These are phyloP conservation scores for Aegithalos caudatus DNA, from an alignment of 2,113 vertebrate species.

Conservation along the genomic window DNA sequence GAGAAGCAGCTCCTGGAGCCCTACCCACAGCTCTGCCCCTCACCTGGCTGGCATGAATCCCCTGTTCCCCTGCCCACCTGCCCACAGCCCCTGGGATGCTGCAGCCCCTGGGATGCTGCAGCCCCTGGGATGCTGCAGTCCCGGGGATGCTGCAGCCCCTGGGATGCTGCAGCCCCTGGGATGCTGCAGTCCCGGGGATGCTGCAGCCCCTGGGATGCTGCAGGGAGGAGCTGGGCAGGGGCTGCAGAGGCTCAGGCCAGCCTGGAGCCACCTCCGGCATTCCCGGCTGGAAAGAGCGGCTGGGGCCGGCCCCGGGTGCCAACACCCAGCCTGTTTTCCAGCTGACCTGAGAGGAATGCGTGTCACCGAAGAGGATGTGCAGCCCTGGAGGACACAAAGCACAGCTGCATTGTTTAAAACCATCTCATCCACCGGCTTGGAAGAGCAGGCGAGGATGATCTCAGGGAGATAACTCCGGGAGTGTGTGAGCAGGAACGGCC, in stretches of 20 bases:
- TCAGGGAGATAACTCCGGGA: slow-evolving; percentile 42
- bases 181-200: background rate
- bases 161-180: background rate
- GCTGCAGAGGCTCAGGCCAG: background rate
- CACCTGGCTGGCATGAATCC: fast-evolving
- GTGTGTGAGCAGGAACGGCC: slow-evolving; percentile 18
- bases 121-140: background rate
- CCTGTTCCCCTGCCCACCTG: background rate
- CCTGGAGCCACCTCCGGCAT: background rate
- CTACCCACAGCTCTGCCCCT: background rate
- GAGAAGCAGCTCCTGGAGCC: background rate
- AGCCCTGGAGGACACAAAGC: slow-evolving; percentile 49
- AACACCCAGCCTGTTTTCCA: slow-evolving; percentile 60
- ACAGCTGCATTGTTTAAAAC: slow-evolving; percentile 63
- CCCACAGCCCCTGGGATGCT: background rate
- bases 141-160: background rate
- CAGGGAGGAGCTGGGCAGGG: background rate
- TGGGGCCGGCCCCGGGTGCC: slow-evolving; percentile 1
- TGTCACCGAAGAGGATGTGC: slow-evolving; percentile 51
- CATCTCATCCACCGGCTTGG: background rate
- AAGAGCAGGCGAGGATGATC: slow-evolving; percentile 28
- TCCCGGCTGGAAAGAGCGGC: background rate
- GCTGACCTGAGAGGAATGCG: slow-evolving; percentile 68
- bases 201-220: background rate
- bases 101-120: too few species aligned